Evolutionary conservation across 2,113 vertebrate genomes (phyloP).

Genomic region (Leucoraja erinaceus): DNA sequence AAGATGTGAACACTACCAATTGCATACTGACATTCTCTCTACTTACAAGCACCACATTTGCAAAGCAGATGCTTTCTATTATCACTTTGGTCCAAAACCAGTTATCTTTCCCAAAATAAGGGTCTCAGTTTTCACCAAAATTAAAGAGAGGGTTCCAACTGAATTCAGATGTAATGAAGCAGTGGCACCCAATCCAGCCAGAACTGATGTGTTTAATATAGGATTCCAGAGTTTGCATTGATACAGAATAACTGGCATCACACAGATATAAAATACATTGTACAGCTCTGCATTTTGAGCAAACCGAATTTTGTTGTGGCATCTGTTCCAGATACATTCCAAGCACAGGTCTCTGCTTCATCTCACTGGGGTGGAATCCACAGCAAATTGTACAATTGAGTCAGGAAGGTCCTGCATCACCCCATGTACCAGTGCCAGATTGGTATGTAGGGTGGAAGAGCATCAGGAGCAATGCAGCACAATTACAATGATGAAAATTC

Average conservation of each 20-base stretch:
- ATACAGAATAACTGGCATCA: neutral
- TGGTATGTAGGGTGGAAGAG: too few species aligned
- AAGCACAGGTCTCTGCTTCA: neutral
- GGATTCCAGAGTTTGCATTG: neutral
- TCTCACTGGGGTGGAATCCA: neutral
- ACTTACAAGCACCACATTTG: neutral
- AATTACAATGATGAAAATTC: neutral
- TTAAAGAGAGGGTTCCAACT: neutral
- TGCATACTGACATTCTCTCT: neutral
- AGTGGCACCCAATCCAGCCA: neutral
- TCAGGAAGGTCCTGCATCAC: neutral
- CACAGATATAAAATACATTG: neutral
- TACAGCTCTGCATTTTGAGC: neutral
- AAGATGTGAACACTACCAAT: neutral
- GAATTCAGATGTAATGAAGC: neutral
- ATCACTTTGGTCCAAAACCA: slow-evolving; percentile 21
- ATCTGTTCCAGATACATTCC: neutral
- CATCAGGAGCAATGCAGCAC: neutral
- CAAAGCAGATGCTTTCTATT: slow-evolving; percentile 29
- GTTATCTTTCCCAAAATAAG: neutral
- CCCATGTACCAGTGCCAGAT: neutral
- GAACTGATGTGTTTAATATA: too few species aligned
- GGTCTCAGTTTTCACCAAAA: neutral
- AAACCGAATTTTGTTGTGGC: neutral
- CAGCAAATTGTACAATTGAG: neutral